Evolutionary conservation across 1,140 invertebrate species (phyloP), one percentile per base, ranked within the genome.

Genomic region (Drosophila guanche): DNA sequence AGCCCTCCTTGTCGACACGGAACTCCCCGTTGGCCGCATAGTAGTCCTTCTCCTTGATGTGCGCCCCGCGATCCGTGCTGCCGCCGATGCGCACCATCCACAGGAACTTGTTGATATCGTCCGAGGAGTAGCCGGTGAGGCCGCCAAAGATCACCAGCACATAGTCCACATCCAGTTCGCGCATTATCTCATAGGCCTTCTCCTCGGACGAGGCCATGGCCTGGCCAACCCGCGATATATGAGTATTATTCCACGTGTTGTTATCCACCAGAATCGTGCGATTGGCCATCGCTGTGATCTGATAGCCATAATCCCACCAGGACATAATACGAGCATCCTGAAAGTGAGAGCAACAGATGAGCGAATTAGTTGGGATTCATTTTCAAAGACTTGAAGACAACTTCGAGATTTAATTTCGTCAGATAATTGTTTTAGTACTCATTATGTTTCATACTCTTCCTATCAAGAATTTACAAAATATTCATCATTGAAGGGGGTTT

Each of bases 281-380:
- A 94, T 99, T 99, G 4, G 98, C 98, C 98, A 99, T 99, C 10
- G 98, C 98, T 20, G 98, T 99, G 92, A 99, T 99, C 92, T 99
- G 98, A 92, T 99, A 99, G 5, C 98, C 98, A 92, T 99, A 99
- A 95, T 99, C 98, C 98, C 98, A 99, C 98, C 98, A 99, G 2
- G 97, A 99, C 98, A 99, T 99, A 41, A 99, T 95, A 92, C 97
- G 97, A 3, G 98, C 95, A 93, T 99, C 95, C 95, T 97, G 22
- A 23, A 52, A 63, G 6, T 33, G 1, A 7, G 0, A 16, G 16
- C 16, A 20, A 20, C 16, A 20, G 7, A 43, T 10, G 7, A 4
- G 7, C 0, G 7, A 0, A 2, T 72, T 27, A 42, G 33, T 25
- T 3, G 0, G 0, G 3, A 22, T 0, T 2, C 2, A 6, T 40